phyloP scores from a whole-genome alignment of 2,888 invertebrate genomes.

The Drosophila koepferae region DNA sequence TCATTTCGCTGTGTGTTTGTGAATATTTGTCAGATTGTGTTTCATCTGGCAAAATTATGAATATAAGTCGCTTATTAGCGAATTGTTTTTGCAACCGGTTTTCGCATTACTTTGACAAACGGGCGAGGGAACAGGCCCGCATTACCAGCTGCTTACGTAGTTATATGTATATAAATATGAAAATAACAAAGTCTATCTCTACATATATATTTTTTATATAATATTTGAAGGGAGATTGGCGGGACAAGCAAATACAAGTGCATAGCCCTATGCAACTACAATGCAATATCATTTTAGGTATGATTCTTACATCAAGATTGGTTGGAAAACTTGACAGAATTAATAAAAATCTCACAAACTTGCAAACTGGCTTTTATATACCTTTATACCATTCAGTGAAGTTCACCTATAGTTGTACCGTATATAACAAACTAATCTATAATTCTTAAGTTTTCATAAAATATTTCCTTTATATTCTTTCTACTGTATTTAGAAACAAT shows the following conservation, averaged over 20 bases:
- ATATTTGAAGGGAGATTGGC: constrained; percentile 17
- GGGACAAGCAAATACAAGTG: constrained; percentile 14
- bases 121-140: constrained; percentile 2
- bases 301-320: neutral
- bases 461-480: neutral
- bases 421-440: neutral
- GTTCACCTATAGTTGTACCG: neutral
- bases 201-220: neutral
- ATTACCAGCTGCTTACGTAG: constrained; percentile 35
- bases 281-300: neutral
- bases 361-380: too few species aligned
- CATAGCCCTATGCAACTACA: neutral
- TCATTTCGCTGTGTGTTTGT: constrained; percentile 6
- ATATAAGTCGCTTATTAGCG: constrained; percentile 47
- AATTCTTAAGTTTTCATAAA: neutral
- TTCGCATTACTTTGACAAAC: constrained; percentile 14
- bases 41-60: constrained; percentile 44
- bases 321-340: too few species aligned
- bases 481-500: neutral
- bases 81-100: constrained; percentile 64
- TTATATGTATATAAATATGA: constrained; percentile 1
- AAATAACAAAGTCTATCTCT: neutral
- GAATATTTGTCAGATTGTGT: constrained; percentile 22
- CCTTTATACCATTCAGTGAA: neutral
- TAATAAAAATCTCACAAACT: too few species aligned